Percentiles rank a stretch among this genome's conserved stretches.
Evolutionary conservation across 2,797 vertebrate species (phyloP).

Genomic region (Oreochromis grahami): DNA sequence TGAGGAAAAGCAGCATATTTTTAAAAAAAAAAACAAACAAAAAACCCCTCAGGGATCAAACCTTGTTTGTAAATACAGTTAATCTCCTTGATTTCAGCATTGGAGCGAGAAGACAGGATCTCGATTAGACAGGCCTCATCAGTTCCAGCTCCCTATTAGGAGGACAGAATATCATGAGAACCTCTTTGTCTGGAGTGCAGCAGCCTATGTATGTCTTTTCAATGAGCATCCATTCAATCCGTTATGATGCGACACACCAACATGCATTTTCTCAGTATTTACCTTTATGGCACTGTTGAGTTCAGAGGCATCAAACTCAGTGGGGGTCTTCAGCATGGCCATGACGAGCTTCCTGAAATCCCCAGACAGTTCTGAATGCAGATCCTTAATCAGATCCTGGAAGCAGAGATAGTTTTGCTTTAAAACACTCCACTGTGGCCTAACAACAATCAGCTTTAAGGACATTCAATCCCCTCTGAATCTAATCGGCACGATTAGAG

Average conservation of each 20-base stretch:
- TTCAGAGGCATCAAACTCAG: slow-evolving; percentile 84
- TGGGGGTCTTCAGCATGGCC: slow-evolving; percentile 86
- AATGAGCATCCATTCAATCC: background rate
- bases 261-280: slow-evolving; percentile 9
- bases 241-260: background rate
- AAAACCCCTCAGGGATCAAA: slow-evolving; percentile 38
- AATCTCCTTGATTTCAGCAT: slow-evolving; percentile 88
- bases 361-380: slow-evolving; percentile 95
- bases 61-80: slow-evolving; percentile 86
- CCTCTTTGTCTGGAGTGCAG: background rate
- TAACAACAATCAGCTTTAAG: slow-evolving; percentile 24
- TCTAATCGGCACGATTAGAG: slow-evolving; percentile 11
- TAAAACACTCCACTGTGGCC: background rate
- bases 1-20: background rate
- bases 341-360: slow-evolving; percentile 93
- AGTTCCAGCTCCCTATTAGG: slow-evolving; percentile 88
- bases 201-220: background rate
- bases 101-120: slow-evolving; percentile 92
- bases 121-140: slow-evolving; percentile 97
- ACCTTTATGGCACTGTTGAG: slow-evolving; percentile 93
- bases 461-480: slow-evolving; percentile 26
- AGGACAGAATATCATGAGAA: slow-evolving; percentile 3
- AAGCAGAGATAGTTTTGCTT: background rate
- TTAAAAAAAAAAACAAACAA: accelerated
- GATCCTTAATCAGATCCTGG: slow-evolving; percentile 95